Evolutionary conservation across 2,888 invertebrate genomes (phyloP).

Genomic region (Embidobia sp.): DNA sequence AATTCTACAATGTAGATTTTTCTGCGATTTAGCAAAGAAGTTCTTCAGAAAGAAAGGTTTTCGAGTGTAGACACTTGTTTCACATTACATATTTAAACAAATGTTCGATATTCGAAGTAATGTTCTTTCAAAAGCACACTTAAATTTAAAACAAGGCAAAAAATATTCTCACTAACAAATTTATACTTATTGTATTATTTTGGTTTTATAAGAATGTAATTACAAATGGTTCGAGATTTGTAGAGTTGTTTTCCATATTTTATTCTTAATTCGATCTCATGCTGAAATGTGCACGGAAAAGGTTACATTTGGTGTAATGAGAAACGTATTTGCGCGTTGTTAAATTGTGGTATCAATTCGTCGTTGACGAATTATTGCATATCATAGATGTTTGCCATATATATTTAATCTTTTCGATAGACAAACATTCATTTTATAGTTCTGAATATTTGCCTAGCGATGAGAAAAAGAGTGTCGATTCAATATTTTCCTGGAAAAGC

Average conservation of each 20-base stretch:
- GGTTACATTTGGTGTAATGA: background rate
- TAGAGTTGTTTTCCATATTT: background rate
- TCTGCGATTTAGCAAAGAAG: background rate
- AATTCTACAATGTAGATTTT: conserved; percentile 1
- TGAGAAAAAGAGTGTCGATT: conserved; percentile 10
- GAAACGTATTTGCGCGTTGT: conserved; percentile 1
- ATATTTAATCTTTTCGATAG: conserved; percentile 16
- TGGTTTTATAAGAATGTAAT: background rate
- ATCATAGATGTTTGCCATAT: conserved; percentile 46
- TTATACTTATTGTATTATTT: conserved; percentile 27
- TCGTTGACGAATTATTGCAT: conserved; percentile 40
- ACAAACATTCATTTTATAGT: conserved; percentile 14
- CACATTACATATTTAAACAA: conserved; percentile 1
- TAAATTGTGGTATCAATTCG: conserved; percentile 17
- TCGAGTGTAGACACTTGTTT: conserved; percentile 18
- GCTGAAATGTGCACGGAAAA: background rate
- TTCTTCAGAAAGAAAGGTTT: conserved; percentile 22
- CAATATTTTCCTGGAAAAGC: conserved; percentile 24
- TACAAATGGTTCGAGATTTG: conserved; percentile 28
- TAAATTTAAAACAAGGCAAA: conserved; percentile 1
- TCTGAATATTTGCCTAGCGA: conserved; percentile 12
- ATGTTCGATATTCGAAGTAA: conserved; percentile 30
- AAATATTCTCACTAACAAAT: background rate
- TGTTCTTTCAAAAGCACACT: conserved; percentile 1
- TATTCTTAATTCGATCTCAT: conserved; percentile 3